Percentiles rank a stretch among this genome's conserved stretches.
phyloP scores from a whole-genome alignment of 2,888 invertebrate species.

The Colostygia pectinataria region DNA sequence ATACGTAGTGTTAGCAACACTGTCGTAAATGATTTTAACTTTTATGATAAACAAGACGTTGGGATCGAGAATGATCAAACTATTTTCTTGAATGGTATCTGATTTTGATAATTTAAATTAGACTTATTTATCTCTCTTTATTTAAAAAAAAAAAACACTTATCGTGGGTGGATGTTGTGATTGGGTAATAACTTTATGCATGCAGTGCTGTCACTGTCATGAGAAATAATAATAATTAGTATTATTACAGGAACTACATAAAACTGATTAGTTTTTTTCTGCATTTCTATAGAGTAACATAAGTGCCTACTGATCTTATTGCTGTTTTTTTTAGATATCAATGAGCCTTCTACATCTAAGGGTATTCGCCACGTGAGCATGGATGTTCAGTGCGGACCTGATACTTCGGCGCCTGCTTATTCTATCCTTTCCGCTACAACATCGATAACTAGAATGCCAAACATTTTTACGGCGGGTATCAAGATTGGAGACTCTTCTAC shows the following conservation, averaged over 20 bases:
- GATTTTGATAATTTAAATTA: background rate
- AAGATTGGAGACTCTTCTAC: slow-evolving; percentile 50
- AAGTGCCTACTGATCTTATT: too few species aligned
- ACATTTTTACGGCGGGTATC: slow-evolving; percentile 47
- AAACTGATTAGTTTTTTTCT: too few species aligned
- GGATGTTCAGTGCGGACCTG: slow-evolving; percentile 74
- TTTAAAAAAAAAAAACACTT: too few species aligned
- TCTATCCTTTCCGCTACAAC: slow-evolving; percentile 51
- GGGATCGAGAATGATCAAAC: slow-evolving; percentile 50
- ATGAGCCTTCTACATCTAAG: slow-evolving; percentile 77
- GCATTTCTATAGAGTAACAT: too few species aligned
- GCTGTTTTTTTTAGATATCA: slow-evolving; percentile 58
- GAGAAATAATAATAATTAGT: too few species aligned
- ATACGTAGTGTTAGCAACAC: slow-evolving; percentile 44
- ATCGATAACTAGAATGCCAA: slow-evolving; percentile 50
- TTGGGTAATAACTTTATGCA: too few species aligned
- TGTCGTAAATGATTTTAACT: slow-evolving; percentile 46
- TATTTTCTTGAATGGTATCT: slow-evolving; percentile 66
- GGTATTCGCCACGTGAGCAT: slow-evolving; percentile 65
- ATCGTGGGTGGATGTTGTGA: too few species aligned
- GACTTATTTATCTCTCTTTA: too few species aligned
- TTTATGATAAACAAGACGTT: slow-evolving; percentile 41
- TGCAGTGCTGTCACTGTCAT: too few species aligned
- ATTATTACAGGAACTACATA: too few species aligned
- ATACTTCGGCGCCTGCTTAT: slow-evolving; percentile 40